A percentile compares a stretch with the other conserved stretches of the same genome.
Conservation (phyloP, 2,113 vertebrate genomes). For the Megaceryle maxima region DNA sequence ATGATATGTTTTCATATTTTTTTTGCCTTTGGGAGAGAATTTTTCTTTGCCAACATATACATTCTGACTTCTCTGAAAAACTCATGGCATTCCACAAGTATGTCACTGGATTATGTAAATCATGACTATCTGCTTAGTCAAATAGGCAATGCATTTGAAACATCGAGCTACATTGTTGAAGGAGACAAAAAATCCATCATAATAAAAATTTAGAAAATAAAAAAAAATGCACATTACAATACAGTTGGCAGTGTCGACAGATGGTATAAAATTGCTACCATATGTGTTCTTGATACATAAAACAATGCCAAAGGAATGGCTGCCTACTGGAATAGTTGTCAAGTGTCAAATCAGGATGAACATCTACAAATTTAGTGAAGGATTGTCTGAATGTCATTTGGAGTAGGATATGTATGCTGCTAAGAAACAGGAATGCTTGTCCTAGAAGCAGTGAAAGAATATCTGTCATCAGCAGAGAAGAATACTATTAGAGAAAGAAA, state of each 20-base stretch:
- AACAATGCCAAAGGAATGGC: not conserved
- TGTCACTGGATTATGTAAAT: not conserved
- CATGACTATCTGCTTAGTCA: not conserved
- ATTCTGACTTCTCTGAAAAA: not conserved
- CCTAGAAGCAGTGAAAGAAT: not conserved
- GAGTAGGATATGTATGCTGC: not conserved
- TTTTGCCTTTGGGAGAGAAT: not conserved
- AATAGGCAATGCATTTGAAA: not conserved
- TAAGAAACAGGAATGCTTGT: not conserved
- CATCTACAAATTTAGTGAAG: not conserved
- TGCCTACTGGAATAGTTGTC: not conserved
- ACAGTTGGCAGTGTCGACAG: not conserved
- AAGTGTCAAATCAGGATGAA: not conserved
- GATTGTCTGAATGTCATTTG: not conserved
- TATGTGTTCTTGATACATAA: not conserved
- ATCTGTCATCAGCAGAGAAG: not conserved
- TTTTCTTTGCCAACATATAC: not conserved
- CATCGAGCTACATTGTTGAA: not conserved
- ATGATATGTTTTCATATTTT: fast-evolving
- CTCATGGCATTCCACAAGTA: not conserved
- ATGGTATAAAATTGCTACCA: not conserved
- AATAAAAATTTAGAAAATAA: not conserved
- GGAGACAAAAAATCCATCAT: not conserved
- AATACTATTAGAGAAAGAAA: not conserved
- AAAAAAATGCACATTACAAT: not conserved